Conservation (phyloP, 1,140 invertebrate species). For the Diploscapter pachys region DNA sequence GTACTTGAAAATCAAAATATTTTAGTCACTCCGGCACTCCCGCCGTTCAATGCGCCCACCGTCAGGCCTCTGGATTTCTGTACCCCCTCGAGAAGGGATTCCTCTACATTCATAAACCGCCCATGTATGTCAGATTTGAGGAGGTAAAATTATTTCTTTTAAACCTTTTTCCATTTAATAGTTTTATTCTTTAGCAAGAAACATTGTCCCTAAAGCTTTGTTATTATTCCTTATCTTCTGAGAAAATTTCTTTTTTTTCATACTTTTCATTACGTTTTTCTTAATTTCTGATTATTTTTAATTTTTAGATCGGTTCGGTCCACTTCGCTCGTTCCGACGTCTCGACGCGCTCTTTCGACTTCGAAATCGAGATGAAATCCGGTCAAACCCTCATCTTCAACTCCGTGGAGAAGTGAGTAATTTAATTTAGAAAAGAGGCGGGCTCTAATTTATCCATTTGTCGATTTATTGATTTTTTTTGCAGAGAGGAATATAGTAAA, state of each 20-base stretch:
- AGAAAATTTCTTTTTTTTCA: not conserved
- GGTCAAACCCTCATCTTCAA: conserved; percentile 89
- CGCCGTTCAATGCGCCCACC: conserved; percentile 90
- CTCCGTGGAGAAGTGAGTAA: conserved; percentile 80
- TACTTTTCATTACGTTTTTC: not conserved
- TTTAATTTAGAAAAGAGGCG: conserved; percentile 37
- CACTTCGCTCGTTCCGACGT: conserved; percentile 95
- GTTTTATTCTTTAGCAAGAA: not conserved
- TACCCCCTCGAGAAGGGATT: conserved; percentile 98
- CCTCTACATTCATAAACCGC: conserved; percentile 97
- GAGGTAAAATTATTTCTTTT: conserved; percentile 64
- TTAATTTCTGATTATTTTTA: not conserved
- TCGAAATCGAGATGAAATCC: conserved; percentile 88
- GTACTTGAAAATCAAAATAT: conserved; percentile 23
- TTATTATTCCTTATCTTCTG: not conserved
- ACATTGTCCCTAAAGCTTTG: not conserved
- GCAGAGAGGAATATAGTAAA: conserved; percentile 83
- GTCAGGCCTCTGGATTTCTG: conserved; percentile 91
- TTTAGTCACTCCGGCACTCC: conserved; percentile 82
- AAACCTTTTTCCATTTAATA: not conserved
- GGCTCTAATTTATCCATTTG: no score
- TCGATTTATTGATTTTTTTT: conserved; percentile 29
- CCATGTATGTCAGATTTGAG: conserved; percentile 94
- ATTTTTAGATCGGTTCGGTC: conserved; percentile 72
- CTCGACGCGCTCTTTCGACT: conserved; percentile 88